A percentile compares a stretch with the other conserved stretches of the same genome.
These are phyloP conservation scores for Papilio elwesi DNA, from an alignment of 2,888 invertebrate species.

Conservation along the genomic window DNA sequence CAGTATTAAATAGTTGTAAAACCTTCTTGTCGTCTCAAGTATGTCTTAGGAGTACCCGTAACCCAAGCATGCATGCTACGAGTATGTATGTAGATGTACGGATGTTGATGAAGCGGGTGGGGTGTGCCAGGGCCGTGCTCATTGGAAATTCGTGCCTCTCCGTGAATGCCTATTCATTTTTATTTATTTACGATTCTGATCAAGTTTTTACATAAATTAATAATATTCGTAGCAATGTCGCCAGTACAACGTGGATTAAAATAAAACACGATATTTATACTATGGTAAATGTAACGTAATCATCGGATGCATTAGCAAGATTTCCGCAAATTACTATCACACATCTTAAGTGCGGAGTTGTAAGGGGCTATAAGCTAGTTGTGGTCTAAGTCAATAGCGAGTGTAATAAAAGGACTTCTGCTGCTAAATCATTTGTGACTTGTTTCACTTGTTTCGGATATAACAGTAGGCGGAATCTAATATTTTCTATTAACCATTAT, in stretches of 20 bases:
- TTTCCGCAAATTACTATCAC: constrained; percentile 72
- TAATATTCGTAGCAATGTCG: neutral
- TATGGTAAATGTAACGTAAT: no score
- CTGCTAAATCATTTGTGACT: no score
- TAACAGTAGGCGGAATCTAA: no score
- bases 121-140: no score
- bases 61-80: no score
- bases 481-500: no score
- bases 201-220: neutral
- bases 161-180: neutral
- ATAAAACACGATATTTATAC: neutral
- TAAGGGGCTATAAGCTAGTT: constrained; percentile 54
- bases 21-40: no score
- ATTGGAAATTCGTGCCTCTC: neutral
- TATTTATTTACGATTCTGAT: neutral
- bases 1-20: no score
- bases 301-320: constrained; percentile 67
- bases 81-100: no score
- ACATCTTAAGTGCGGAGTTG: constrained; percentile 70
- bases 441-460: no score
- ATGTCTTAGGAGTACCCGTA: no score
- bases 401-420: neutral
- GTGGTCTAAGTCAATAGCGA: constrained; percentile 50
- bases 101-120: no score
- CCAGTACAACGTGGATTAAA: neutral